Evolutionary conservation across 2,113 vertebrate genomes (phyloP), one percentile per base, ranked within the genome.

Genomic region (Periophthalmus modestus): DNA sequence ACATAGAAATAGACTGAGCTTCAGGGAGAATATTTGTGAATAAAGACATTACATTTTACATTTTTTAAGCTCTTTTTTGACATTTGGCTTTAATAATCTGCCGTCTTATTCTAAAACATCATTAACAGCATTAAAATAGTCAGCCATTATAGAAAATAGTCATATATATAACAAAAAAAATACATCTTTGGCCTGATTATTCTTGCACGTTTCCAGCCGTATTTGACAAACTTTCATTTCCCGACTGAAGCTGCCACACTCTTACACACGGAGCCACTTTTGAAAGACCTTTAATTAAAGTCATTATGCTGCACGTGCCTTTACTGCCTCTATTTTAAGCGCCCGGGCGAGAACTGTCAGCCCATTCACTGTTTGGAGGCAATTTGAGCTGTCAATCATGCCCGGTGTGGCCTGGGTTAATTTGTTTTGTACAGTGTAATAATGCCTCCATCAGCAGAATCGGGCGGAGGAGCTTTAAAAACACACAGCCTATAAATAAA

Each of bases 211-310:
- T 43, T 43, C 7, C 7, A 43, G 39, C 39, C 36, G 1, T 43
- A 43, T 43, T 43, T 43, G 28, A 28, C 39, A 43, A n/a, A n/a
- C 16, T 10, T 55, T 10, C 19, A 10, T 55, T 74, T 18, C 39
- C 68, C 4, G 24, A 62, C 66, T 0, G 48, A 73, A 80, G 33
- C n/a, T 54, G 54, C 50, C 7, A 10, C 39, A 70, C 23, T 19
- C 52, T 28, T 28, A 9, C 47, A 19, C 46, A 69, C 66, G 43
- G n/a, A 47, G 39, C 48, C 61, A 16, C 50, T 67, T 66, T 19
- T 68, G 68, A 84, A 76, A 71, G 52, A 57, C 66, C 58, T 65
- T 55, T 78, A 77, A 78, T 80, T 76, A 70, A 77, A 79, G 9
- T 21, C 62, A 75, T 78, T 71, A 58, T 68, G 68, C 69, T 54